Base-by-base conservation (phyloP, 2,113 vertebrate genomes). In the Myanophis thanlyinensis region DNA sequence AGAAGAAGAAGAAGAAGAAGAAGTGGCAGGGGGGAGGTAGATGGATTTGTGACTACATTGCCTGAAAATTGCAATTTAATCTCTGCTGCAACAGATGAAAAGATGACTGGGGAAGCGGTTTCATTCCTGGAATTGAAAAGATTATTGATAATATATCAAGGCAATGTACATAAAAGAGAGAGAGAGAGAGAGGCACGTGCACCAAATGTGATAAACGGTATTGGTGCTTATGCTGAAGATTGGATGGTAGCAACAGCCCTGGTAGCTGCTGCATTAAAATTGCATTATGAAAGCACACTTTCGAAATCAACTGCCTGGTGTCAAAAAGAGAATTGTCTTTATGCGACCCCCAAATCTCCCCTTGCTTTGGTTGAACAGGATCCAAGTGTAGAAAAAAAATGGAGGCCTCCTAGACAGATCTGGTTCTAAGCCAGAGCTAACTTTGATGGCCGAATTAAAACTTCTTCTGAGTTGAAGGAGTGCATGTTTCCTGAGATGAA, bases 121-220 rank as follows among this genome's bases (percentile, higher is more conserved):
- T 86, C 48, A 25, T 25, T 52, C 15, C 80, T 80, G 85, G 87
- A 89, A 89, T 91, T 46, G 91, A 92, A 95, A 89, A 91, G 89
- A 91, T 92, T 85, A 85, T 49, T 88, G 54, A 85, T 90, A 86
- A 23, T 85, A 90, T 91, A 85, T 92, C 92, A 92, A 91, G 89
- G 86, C 54, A 62, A 89, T 86, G 88, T 86, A 91, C 91, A 80
- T 89, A 87, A 92, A 25, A 89, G 80, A 56, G 49, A 92, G 22
- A 89, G 30, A 1, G 52, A 22, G 52, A 22, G 22, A 25, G 53
- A 56, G 54, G 8, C 2, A 2, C 54, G 3, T 25, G 86, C 54
- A 88, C 13, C 54, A 67, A 93, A 46, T 47, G 59, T 91, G 89
- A 90, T 93, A 94, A 87, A 92, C 22, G 67, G 59, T 54, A 91